phyloP scores from a whole-genome alignment of 2,888 invertebrate species.

The Odontomyia ornata region DNA sequence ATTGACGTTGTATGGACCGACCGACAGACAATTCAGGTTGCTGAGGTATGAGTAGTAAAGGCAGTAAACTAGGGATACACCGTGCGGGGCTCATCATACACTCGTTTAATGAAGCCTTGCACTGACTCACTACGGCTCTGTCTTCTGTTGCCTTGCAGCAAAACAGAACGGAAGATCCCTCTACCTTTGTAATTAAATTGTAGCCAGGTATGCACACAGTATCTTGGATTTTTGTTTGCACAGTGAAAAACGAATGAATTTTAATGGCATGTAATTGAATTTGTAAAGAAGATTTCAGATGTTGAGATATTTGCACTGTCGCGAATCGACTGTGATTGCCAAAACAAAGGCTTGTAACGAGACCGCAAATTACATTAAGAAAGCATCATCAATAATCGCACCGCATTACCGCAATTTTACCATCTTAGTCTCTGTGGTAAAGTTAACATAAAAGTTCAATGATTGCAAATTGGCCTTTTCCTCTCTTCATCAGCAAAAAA shows the following conservation, averaged over 20 bases:
- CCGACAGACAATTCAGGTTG: not conserved
- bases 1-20: not conserved
- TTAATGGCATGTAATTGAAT: slow-evolving; percentile 11
- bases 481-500: not conserved
- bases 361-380: too few relatives aligned
- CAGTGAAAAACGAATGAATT: slow-evolving; percentile 10
- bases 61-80: not conserved
- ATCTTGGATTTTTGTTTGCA: not conserved
- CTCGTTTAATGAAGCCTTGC: not conserved
- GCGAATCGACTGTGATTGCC: not conserved
- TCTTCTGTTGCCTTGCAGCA: not conserved
- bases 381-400: too few relatives aligned
- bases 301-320: not conserved
- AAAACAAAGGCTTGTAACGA: too few relatives aligned
- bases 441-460: not conserved
- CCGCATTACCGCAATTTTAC: not conserved
- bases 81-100: not conserved
- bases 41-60: not conserved
- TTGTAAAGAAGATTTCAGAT: not conserved
- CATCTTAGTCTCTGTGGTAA: not conserved
- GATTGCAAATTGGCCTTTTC: not conserved
- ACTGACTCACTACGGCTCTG: not conserved
- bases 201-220: slow-evolving; percentile 1
- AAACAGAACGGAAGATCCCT: not conserved
- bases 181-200: slow-evolving; percentile 13